Evolutionary conservation across 1,140 invertebrate species (phyloP).

Genomic region (Daktulosphaira vitifoliae): DNA sequence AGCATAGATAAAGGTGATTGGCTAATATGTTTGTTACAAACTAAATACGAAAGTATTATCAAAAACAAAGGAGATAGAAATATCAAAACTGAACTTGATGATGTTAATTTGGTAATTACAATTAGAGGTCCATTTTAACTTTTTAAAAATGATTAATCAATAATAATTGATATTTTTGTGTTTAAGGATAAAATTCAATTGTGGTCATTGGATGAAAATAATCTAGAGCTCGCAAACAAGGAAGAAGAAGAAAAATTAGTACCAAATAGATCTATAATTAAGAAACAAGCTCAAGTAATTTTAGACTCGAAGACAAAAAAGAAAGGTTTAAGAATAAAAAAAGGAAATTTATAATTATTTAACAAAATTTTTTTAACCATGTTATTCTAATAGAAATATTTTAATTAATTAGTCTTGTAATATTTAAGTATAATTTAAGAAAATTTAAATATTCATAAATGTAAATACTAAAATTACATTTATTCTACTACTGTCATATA

Average conservation of each 20-base stretch:
- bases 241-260: constrained; percentile 18
- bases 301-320: constrained; percentile 22
- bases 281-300: constrained; percentile 16
- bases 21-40: constrained; percentile 35
- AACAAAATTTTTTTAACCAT: no score
- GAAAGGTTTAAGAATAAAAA: neutral
- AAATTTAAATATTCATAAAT: no score
- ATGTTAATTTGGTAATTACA: no score
- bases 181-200: neutral
- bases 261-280: constrained; percentile 8
- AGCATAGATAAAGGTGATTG: constrained; percentile 35
- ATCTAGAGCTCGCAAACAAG: neutral
- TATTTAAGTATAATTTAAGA: no score
- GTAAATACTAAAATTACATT: no score
- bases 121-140: no score
- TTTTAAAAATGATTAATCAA: no score
- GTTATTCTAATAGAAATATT: no score
- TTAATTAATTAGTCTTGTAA: no score
- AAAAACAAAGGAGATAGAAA: neutral
- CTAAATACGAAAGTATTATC: constrained; percentile 28
- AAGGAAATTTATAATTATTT: neutral
- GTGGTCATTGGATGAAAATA: constrained; percentile 9
- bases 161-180: no score
- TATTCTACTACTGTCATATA: no score
- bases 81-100: no score